Percentiles rank a stretch among this genome's conserved stretches.
Conservation (phyloP, 1,140 invertebrate species). For the Aphidius ervi region DNA sequence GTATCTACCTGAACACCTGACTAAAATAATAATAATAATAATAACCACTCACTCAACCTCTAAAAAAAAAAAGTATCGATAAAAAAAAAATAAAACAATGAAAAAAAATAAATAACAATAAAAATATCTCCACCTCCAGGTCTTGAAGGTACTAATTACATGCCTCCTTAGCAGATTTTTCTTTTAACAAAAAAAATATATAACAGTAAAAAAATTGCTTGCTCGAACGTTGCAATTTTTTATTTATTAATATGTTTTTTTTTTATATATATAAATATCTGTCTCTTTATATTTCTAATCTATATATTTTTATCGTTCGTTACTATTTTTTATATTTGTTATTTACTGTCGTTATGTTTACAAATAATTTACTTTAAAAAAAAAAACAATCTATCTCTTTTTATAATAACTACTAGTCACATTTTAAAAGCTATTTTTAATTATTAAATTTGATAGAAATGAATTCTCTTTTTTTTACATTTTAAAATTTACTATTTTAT, state of each 20-base stretch:
- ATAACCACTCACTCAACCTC: constrained; percentile 51
- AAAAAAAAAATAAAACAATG: constrained; percentile 28
- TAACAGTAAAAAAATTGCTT: constrained; percentile 37
- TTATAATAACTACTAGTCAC: not conserved
- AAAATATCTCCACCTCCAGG: constrained; percentile 48
- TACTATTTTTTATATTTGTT: constrained; percentile 3
- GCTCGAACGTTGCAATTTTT: constrained; percentile 41
- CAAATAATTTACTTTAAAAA: constrained; percentile 10
- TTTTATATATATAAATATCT: constrained; percentile 9
- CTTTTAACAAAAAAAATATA: constrained; percentile 3
- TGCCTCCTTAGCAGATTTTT: constrained; percentile 44
- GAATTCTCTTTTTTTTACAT: constrained; percentile 3
- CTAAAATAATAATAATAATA: constrained; percentile 29
- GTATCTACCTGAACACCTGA: constrained; percentile 51
- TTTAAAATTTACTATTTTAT: constrained; percentile 3
- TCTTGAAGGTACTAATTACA: constrained; percentile 53
- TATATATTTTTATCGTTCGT: not conserved
- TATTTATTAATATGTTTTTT: constrained; percentile 18
- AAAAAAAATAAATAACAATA: constrained; percentile 28
- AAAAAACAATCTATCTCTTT: not conserved
- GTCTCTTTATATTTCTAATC: constrained; percentile 11
- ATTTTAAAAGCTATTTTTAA: too few relatives aligned
- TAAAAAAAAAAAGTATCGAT: constrained; percentile 41
- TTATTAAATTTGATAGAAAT: too few relatives aligned
- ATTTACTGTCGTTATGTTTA: constrained; percentile 4